These are phyloP conservation scores for Hydrotaea cyrtoneurina DNA, from an alignment of 2,888 invertebrate species.

Conservation along the genomic window DNA sequence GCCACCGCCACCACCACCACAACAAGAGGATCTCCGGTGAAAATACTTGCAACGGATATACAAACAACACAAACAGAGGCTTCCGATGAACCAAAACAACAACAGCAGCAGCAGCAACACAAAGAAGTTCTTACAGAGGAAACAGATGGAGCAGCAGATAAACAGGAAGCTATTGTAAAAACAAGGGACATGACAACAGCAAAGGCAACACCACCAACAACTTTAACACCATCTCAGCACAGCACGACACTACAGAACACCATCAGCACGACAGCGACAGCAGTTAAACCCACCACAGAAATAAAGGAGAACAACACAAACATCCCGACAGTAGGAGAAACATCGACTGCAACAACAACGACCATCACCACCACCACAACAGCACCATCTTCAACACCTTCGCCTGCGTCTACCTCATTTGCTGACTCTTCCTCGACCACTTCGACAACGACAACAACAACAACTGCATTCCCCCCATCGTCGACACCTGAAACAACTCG, in stretches of 20 bases:
- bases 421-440: constrained; percentile 6
- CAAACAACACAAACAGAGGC: constrained; percentile 46
- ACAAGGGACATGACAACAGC: constrained; percentile 48
- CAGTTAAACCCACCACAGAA: constrained; percentile 57
- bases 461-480: constrained; percentile 53
- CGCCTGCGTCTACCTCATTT: constrained; percentile 17
- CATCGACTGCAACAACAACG: constrained; percentile 14
- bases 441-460: constrained; percentile 13
- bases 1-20: constrained; percentile 4
- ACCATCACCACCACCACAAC: constrained; percentile 4
- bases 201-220: constrained; percentile 8
- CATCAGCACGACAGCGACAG: constrained; percentile 51
- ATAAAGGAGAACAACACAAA: constrained; percentile 33
- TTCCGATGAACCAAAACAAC: constrained; percentile 27
- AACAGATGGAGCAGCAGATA: constrained; percentile 3
- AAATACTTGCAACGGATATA: constrained; percentile 27
- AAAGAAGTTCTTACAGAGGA: constrained; percentile 21
- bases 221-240: not conserved
- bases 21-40: not conserved
- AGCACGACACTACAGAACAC: not conserved
- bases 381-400: constrained; percentile 21
- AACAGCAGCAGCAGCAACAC: not conserved
- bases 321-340: constrained; percentile 30
- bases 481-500: constrained; percentile 70
- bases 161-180: constrained; percentile 54